Evolutionary conservation across 2,113 vertebrate species (phyloP).

Genomic region (Poeciliopsis turrubarensis): DNA sequence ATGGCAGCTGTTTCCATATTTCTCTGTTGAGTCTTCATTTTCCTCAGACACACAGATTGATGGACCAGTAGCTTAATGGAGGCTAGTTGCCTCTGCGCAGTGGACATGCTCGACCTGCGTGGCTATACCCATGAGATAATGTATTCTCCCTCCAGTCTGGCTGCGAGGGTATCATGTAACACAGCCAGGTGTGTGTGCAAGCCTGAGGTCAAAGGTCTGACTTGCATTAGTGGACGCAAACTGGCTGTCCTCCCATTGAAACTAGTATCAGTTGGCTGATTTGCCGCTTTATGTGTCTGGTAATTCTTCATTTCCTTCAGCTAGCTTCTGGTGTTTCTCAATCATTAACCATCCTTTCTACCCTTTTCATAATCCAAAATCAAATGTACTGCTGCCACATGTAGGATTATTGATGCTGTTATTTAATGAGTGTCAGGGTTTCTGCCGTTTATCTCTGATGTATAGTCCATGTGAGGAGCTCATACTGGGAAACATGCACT

Average conservation of each 20-base stretch:
- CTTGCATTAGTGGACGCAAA: conserved; percentile 25
- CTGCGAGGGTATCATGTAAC: conserved; percentile 46
- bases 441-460: conserved; percentile 65
- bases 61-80: conserved; percentile 45
- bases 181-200: conserved; percentile 53
- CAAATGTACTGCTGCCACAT: conserved; percentile 63
- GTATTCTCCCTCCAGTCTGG: conserved; percentile 16
- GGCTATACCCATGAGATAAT: conserved; percentile 39
- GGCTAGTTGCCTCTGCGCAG: conserved; percentile 43
- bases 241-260: conserved; percentile 10
- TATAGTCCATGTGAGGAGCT: conserved; percentile 49
- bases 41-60: conserved; percentile 50
- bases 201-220: conserved; percentile 50
- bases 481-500: conserved; percentile 65
- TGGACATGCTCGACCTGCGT: conserved; percentile 41
- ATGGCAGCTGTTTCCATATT: conserved; percentile 65
- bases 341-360: conserved; percentile 53
- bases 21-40: conserved; percentile 59
- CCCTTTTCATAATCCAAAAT: conserved; percentile 65
- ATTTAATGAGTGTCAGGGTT: conserved; percentile 71
- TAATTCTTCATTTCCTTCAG: conserved; percentile 42
- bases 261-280: conserved; percentile 19
- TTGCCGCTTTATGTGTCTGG: conserved; percentile 8
- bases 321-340: conserved; percentile 30
- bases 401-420: conserved; percentile 69